These are phyloP conservation scores for Tursiops truncatus DNA, from an alignment of 2,113 vertebrate genomes.

Conservation along the genomic window DNA sequence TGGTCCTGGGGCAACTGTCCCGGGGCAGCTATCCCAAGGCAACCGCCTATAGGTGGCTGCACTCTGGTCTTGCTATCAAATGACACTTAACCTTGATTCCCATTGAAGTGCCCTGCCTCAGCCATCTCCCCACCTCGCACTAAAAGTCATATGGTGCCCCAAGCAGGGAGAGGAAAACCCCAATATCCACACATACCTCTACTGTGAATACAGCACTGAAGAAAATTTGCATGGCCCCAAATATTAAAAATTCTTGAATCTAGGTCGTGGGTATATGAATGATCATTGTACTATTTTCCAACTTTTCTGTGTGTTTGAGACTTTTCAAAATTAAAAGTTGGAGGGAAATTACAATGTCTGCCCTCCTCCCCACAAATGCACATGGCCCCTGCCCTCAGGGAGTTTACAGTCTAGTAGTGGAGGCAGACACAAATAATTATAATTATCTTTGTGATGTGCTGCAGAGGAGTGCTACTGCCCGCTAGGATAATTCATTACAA, in stretches of 20 bases:
- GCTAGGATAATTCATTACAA: not conserved
- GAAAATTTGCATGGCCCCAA: constrained; percentile 1
- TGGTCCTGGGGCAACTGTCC: not conserved
- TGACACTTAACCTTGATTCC: not conserved
- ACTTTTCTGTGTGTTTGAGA: not conserved
- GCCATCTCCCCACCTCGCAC: not conserved
- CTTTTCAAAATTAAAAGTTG: constrained; percentile 18
- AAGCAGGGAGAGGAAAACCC: not conserved
- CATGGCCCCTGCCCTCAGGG: not conserved
- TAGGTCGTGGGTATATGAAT: not conserved
- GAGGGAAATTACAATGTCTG: not conserved
- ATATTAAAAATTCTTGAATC: not conserved
- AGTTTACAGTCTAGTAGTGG: not conserved
- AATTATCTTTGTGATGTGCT: not conserved
- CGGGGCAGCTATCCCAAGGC: not conserved
- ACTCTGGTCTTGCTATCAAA: not conserved
- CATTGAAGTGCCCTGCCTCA: not conserved
- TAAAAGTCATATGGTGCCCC: not conserved
- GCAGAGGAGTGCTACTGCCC: not conserved
- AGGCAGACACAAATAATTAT: not conserved
- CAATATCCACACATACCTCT: not conserved
- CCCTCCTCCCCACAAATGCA: not conserved
- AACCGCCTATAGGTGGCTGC: not conserved
- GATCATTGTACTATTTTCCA: not conserved
- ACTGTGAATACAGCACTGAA: not conserved